phyloP scores from a whole-genome alignment of 2,113 vertebrate species.

The Cephalopholis sonnerati region DNA sequence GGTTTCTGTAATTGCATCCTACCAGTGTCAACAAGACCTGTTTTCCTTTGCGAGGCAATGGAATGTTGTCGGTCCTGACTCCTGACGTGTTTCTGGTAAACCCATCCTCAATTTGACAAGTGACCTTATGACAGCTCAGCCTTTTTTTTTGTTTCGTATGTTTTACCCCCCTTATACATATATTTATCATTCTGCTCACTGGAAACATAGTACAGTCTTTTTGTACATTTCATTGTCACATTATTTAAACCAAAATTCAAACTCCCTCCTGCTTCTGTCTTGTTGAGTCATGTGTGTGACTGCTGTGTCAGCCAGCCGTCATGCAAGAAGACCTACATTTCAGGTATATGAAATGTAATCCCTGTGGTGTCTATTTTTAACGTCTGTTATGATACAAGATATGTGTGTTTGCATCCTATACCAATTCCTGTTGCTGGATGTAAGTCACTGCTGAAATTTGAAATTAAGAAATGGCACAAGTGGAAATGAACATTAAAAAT shows the following conservation, averaged over 20 bases:
- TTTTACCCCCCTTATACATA: slow-evolving; percentile 20
- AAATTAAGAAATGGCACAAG: slow-evolving; percentile 75
- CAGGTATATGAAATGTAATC: slow-evolving; percentile 22
- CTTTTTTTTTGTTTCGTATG: slow-evolving; percentile 48
- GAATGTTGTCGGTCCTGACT: slow-evolving; percentile 55
- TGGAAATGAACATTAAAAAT: slow-evolving; percentile 75
- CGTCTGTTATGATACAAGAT: slow-evolving; percentile 44
- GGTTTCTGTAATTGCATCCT: slow-evolving; percentile 37
- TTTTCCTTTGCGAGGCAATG: slow-evolving; percentile 22
- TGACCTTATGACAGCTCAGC: slow-evolving; percentile 82
- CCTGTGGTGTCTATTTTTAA: slow-evolving; percentile 48
- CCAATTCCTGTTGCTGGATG: slow-evolving; percentile 66
- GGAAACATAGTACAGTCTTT: slow-evolving; percentile 38
- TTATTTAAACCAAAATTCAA: slow-evolving; percentile 54
- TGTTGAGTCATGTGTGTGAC: slow-evolving; percentile 29
- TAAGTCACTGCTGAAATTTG: slow-evolving; percentile 68
- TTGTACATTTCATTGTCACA: slow-evolving; percentile 43
- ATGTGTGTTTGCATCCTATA: slow-evolving; percentile 43
- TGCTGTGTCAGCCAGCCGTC: slow-evolving; percentile 24
- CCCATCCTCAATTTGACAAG: slow-evolving; percentile 77
- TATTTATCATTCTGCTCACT: slow-evolving; percentile 9
- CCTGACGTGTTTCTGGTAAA: slow-evolving; percentile 61
- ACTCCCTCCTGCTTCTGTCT: slow-evolving; percentile 54
- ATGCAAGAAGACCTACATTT: slow-evolving; percentile 30
- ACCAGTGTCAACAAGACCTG: not conserved